Conservation (phyloP, 2,888 invertebrate genomes). For the Euphydryas editha region DNA sequence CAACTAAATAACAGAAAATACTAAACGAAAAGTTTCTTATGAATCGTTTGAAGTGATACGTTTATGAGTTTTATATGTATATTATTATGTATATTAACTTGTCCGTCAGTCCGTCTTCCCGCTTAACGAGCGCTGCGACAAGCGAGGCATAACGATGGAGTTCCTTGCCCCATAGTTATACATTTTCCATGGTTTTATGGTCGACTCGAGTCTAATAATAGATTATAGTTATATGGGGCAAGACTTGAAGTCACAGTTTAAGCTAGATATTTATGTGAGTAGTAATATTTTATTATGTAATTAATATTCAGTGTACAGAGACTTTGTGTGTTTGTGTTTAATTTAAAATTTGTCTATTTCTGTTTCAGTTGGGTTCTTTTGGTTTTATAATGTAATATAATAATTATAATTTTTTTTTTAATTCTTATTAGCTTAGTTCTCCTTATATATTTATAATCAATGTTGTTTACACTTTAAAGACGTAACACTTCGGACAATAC, state of each 20-base stretch:
- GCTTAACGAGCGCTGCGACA: constrained; percentile 47
- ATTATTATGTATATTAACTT: constrained; percentile 19
- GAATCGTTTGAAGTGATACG: constrained; percentile 11
- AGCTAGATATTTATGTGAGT: background rate
- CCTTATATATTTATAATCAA: no score
- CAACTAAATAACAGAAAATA: no score
- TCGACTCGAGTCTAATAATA: constrained; percentile 30
- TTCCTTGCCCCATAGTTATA: constrained; percentile 46
- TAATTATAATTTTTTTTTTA: no score
- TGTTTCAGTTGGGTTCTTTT: no score
- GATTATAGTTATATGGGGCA: constrained; percentile 21
- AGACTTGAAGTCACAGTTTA: background rate
- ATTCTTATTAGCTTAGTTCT: no score
- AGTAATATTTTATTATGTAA: background rate
- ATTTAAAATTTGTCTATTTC: no score
- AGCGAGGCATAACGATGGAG: constrained; percentile 48
- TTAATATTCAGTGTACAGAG: no score
- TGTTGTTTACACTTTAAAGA: no score
- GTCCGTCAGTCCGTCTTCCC: constrained; percentile 39
- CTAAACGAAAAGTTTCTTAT: background rate
- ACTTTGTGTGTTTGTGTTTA: no score
- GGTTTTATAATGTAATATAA: no score
- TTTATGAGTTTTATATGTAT: constrained; percentile 15
- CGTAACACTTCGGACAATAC: no score
- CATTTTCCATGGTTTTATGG: constrained; percentile 30